These are phyloP conservation scores for Arrhamphus sclerolepis DNA, from an alignment of 2,797 vertebrate genomes.

Conservation along the genomic window DNA sequence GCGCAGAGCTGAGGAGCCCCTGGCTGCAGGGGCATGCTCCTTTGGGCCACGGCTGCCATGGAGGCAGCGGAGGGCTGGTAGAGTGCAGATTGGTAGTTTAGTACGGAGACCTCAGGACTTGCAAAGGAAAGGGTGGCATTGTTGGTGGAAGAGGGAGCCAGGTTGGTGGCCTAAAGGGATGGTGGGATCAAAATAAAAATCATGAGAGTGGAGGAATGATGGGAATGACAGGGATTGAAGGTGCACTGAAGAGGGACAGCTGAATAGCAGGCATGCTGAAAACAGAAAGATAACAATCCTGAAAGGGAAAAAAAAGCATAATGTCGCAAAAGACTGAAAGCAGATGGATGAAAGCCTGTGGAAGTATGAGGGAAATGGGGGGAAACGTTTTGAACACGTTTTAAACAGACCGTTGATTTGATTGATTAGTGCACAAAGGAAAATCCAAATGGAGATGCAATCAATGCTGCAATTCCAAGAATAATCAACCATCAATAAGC, in stretches of 20 bases:
- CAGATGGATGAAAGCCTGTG: conserved; percentile 34
- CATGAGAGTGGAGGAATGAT: conserved; percentile 56
- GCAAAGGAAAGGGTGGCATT: conserved; percentile 97
- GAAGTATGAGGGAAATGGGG: conserved; percentile 33
- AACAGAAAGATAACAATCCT: conserved; percentile 5
- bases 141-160: conserved; percentile 95
- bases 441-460: conserved; percentile 44
- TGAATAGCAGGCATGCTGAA: conserved; percentile 21
- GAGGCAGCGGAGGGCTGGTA: conserved; percentile 96
- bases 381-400: conserved; percentile 34
- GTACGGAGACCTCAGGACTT: conserved; percentile 97
- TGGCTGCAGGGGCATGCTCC: conserved; percentile 95
- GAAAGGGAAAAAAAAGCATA: conserved; percentile 17
- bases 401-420: conserved; percentile 58
- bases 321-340: conserved; percentile 14
- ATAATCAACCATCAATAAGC: conserved; percentile 52
- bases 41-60: conserved; percentile 97
- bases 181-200: conserved; percentile 87
- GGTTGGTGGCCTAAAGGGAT: conserved; percentile 91
- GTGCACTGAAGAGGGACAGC: conserved; percentile 6
- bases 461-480: conserved; percentile 47
- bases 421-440: conserved; percentile 51
- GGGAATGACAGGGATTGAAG: conserved; percentile 56
- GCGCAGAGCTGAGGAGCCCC: conserved; percentile 94
- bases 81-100: conserved; percentile 98